Base-by-base conservation (phyloP, 1,140 invertebrate species). In the Prorops nasuta region DNA sequence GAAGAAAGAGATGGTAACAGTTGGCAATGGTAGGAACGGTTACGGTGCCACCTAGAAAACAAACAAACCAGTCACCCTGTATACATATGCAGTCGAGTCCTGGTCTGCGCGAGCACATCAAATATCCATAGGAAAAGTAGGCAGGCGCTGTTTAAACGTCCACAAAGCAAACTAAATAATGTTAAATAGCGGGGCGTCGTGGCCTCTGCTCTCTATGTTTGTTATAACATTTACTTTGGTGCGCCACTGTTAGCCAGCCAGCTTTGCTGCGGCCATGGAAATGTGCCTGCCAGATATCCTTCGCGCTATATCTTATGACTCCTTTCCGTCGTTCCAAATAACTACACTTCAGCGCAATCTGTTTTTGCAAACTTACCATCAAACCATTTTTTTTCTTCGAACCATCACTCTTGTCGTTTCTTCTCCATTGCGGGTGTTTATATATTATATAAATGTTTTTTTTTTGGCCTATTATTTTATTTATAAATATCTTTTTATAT, bases 121-220 rank as follows among this genome's bases (percentile, higher is more conserved):
- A 65, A 60, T 60, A 61, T 52, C 60, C 44, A 51, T 58, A 52
- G 58, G 60, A 55, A 62, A 66, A 58, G 57, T 65, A 65, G 63
- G 64, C 54, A 56, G 60, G 56, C 58, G 60, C 54, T 69, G 70
- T 74, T 74, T 72, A 67, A 73, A 70, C 65, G 62, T 63, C 65
- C 60, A 72, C 68, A 74, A 76, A 76, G 69, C 66, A 73, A 74
- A 69, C 70, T 67, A 75, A 75, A 75, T 74, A 75, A 72, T 72
- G 66, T 74, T 69, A 72, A 76, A 76, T 73, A 74, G 71, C 67
- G 60, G 66, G 67, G 65, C 53, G 63, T 67, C 60, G 56, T 34
- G 41, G 50, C 47, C 50, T 58, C 55, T 58, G 61, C 50, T 53
- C 58, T 47, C 37, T 16, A 46, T 70, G 71, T 72, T 74, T 72